Conservation (phyloP, 2,888 invertebrate genomes). For the Saturnia japonica region DNA sequence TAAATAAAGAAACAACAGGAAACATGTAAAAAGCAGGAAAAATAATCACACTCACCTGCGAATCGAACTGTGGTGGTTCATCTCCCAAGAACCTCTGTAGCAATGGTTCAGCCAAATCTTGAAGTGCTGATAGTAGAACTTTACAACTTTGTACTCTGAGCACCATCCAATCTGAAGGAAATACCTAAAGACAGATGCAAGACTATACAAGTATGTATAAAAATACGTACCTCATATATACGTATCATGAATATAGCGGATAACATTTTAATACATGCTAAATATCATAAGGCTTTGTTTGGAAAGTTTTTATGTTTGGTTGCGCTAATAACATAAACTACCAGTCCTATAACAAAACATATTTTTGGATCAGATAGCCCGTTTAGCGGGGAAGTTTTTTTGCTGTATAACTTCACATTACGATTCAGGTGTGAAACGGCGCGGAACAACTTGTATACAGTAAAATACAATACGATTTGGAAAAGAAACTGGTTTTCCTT, state of each 20-base stretch:
- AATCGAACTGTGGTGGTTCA: conserved; percentile 87
- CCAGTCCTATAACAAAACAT: not conserved
- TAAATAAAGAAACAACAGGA: no score
- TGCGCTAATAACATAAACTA: no score
- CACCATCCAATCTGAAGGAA: conserved; percentile 94
- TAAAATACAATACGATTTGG: no score
- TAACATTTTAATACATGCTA: not conserved
- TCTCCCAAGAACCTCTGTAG: conserved; percentile 90
- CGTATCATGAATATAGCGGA: not conserved
- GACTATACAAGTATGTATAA: no score
- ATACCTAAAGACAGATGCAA: conserved; percentile 73
- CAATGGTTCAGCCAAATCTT: conserved; percentile 94
- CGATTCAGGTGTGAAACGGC: no score
- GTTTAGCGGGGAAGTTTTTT: no score
- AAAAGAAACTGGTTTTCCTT: no score
- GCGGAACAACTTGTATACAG: no score
- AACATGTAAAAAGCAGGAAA: no score
- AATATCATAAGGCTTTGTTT: no score
- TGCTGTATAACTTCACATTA: no score
- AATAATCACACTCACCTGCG: conserved; percentile 86
- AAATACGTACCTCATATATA: not conserved
- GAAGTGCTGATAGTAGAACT: conserved; percentile 90
- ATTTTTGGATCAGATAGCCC: not conserved
- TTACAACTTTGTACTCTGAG: conserved; percentile 94
- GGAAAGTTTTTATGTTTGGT: no score